phyloP scores from a whole-genome alignment of 1,140 invertebrate species.

The Nymphalis io region DNA sequence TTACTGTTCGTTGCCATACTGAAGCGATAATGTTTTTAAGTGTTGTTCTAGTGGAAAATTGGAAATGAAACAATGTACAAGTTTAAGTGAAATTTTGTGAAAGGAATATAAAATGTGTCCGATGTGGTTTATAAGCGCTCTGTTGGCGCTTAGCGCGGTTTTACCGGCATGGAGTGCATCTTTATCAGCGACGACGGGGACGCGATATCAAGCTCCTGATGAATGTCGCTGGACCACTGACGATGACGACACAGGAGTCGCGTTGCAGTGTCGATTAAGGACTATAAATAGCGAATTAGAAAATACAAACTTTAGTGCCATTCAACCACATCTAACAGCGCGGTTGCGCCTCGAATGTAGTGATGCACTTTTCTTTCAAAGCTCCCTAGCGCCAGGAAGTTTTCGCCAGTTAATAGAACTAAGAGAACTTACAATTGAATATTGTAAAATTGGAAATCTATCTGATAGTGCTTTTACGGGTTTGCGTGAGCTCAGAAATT shows the following conservation, averaged over 20 bases:
- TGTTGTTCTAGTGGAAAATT: constrained; percentile 58
- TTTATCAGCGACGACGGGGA: constrained; percentile 72
- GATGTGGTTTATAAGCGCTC: constrained; percentile 64
- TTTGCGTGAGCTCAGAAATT: constrained; percentile 89
- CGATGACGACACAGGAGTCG: constrained; percentile 84
- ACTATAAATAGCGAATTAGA: constrained; percentile 94
- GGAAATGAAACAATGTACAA: constrained; percentile 70
- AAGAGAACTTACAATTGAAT: constrained; percentile 91
- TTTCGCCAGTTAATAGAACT: constrained; percentile 91
- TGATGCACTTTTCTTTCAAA: constrained; percentile 92
- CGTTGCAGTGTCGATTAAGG: constrained; percentile 88
- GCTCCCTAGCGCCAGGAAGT: constrained; percentile 91
- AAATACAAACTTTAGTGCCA: constrained; percentile 94
- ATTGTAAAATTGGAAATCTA: constrained; percentile 94
- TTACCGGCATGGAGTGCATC: constrained; percentile 70
- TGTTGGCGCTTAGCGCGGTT: constrained; percentile 68
- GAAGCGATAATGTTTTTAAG: constrained; percentile 55
- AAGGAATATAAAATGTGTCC: constrained; percentile 67
- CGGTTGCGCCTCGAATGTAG: constrained; percentile 90
- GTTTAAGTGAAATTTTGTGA: constrained; percentile 70
- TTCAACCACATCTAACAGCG: constrained; percentile 93
- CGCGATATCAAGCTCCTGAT: constrained; percentile 89
- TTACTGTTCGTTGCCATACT: constrained; percentile 50
- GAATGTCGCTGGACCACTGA: constrained; percentile 90
- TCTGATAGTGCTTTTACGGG: constrained; percentile 92